Base-by-base conservation (phyloP, 1,140 invertebrate genomes). In the Drosophila hydei region DNA sequence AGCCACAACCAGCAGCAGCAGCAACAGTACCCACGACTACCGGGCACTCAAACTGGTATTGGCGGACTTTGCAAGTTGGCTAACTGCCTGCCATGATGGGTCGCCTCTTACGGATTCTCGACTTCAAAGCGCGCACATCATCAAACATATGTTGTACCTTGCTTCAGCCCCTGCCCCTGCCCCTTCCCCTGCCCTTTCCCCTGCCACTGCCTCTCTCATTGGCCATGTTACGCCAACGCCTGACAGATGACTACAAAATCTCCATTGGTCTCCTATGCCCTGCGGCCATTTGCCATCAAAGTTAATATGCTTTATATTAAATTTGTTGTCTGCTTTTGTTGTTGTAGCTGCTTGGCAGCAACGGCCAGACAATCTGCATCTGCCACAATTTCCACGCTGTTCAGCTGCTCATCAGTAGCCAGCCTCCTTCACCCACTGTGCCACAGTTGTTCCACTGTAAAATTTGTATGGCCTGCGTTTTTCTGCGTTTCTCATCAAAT, bases 241-340 rank as follows among this genome's bases (percentile, higher is more conserved):
- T 68, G 68, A 69, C 71, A 69, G 64, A 48, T 63, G 64, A 75
- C 67, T 75, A 27, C 54, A 59, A 74, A 74, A 71, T 69, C 71
- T 51, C 67, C 65, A 48, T 64, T 51, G 16, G n/a, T n/a, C 4
- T 14, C 1, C 52, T 56, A 30, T 1, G 54, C 48, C 78, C 62
- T 62, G 68, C 75, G 75, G 83, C 80, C 75, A 88, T 88, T 83
- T 76, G 65, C 75, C 75, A 83, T 79, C 84, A 88, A 88, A 83
- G 83, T 83, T 88, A 88, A 88, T 88, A 83, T 77, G 72, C 75
- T 88, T 88, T 89, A 88, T 88, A 88, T 87, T 78, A 87, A 88
- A 88, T 87, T 78, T 88, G 75, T 70, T 71, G 78, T 69, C 54
- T 83, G 21, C 4, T 18, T 14, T 27, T 81, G 68, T 71, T 36